These are phyloP conservation scores for Clavelina lepadiformis DNA, from an alignment of 23 tunicate genomes.

Conservation along the genomic window DNA sequence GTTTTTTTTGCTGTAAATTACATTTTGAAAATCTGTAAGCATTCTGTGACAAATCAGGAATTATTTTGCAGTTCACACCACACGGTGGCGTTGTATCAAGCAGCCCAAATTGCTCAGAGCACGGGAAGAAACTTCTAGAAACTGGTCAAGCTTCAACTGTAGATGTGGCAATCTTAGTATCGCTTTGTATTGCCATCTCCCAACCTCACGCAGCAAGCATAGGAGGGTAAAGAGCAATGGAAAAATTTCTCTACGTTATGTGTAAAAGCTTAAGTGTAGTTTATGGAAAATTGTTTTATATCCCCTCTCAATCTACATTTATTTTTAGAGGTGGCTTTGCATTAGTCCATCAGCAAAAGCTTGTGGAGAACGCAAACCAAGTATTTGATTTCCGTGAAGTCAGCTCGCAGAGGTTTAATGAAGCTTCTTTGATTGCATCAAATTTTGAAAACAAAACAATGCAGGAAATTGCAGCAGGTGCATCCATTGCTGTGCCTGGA, in stretches of 20 bases:
- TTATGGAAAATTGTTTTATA: no score
- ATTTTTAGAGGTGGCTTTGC: conserved; percentile 83
- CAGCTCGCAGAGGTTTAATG: conserved; percentile 19
- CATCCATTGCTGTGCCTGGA: conserved; percentile 79
- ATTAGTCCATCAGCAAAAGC: conserved; percentile 58
- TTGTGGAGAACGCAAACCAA: conserved; percentile 20
- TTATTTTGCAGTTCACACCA: conserved; percentile 44
- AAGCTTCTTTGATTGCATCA: not conserved
- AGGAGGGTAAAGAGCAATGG: conserved; percentile 61
- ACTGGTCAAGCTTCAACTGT: conserved; percentile 27
- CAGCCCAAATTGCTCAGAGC: conserved; percentile 36
- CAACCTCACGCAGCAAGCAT: conserved; percentile 77
- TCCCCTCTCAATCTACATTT: no score
- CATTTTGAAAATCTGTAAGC: not conserved
- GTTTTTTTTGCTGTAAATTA: not conserved
- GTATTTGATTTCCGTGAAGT: conserved; percentile 65
- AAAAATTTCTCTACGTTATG: not conserved
- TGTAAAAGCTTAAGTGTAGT: no score
- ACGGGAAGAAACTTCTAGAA: conserved; percentile 24
- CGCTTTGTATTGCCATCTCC: conserved; percentile 55
- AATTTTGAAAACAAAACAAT: conserved; percentile 12
- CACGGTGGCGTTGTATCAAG: conserved; percentile 65
- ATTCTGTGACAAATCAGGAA: not conserved
- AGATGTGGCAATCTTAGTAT: conserved; percentile 60
- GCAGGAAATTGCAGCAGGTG: conserved; percentile 11